Evolutionary conservation across 2,888 invertebrate species (phyloP).

Genomic region (Lucinisca nassula): DNA sequence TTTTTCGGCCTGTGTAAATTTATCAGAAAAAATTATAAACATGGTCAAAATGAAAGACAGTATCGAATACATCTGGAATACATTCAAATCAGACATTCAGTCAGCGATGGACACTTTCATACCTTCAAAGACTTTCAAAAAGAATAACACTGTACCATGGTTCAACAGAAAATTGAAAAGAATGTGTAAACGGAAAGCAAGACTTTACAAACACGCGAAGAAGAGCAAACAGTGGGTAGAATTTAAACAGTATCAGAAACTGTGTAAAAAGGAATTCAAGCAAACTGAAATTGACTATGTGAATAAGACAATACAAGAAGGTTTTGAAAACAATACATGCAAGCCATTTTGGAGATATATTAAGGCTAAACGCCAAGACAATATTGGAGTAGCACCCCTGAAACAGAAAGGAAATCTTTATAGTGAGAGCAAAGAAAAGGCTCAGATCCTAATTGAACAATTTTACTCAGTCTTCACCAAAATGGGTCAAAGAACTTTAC

Average conservation of each 20-base stretch:
- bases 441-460: conserved; percentile 45
- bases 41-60: too few species aligned
- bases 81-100: too few species aligned
- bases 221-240: conserved; percentile 15
- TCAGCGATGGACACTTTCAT: too few species aligned
- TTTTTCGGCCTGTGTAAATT: too few species aligned
- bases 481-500: background rate
- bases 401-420: conserved; percentile 26
- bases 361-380: conserved; percentile 36
- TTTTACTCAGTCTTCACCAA: conserved; percentile 54
- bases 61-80: too few species aligned
- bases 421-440: conserved; percentile 52
- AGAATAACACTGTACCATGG: too few species aligned
- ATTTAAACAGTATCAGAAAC: conserved; percentile 8
- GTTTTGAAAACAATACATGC: conserved; percentile 28
- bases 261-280: conserved; percentile 19
- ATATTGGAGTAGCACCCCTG: conserved; percentile 45
- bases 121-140: too few species aligned
- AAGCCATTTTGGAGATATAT: conserved; percentile 50
- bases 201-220: conserved; percentile 22
- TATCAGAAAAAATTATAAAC: too few species aligned
- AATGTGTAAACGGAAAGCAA: background rate
- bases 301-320: conserved; percentile 28
- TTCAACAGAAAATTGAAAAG: background rate
- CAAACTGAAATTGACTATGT: conserved; percentile 44